Conservation (phyloP, 2,797 vertebrate genomes). For the Gobio occitaniae region DNA sequence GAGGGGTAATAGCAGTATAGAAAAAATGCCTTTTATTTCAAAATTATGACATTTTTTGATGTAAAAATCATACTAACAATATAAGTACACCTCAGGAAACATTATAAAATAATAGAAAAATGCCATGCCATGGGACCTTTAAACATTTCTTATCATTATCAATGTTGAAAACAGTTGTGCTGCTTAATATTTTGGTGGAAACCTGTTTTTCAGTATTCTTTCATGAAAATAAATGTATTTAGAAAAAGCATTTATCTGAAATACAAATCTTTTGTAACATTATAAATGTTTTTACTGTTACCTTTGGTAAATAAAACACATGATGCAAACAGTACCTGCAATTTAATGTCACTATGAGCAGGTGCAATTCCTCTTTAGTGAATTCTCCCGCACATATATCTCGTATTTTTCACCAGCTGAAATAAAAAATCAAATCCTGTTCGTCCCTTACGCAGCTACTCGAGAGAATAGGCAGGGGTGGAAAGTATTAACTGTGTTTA, state of each 20-base stretch:
- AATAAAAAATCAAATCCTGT: slow-evolving; percentile 9
- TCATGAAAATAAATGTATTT: neutral
- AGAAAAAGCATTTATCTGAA: neutral
- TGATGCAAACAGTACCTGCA: neutral
- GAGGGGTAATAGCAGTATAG: too few species aligned
- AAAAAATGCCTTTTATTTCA: too few species aligned
- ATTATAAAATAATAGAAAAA: too few species aligned
- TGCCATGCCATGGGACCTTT: too few species aligned
- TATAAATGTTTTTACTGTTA: neutral
- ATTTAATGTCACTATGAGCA: neutral
- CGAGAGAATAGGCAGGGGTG: slow-evolving; percentile 37
- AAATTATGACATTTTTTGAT: too few species aligned
- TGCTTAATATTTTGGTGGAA: neutral
- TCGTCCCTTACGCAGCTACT: neutral
- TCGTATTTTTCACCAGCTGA: neutral
- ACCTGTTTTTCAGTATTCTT: neutral
- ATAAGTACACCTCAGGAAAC: too few species aligned
- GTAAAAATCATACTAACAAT: too few species aligned
- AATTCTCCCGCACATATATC: neutral
- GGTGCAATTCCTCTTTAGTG: neutral
- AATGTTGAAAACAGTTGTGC: neutral
- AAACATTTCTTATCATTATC: neutral
- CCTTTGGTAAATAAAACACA: neutral
- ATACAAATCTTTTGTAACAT: neutral
- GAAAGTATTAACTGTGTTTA: slow-evolving; percentile 41